Evolutionary conservation across 1,140 invertebrate species (phyloP).

Genomic region (Diabrotica virgifera): DNA sequence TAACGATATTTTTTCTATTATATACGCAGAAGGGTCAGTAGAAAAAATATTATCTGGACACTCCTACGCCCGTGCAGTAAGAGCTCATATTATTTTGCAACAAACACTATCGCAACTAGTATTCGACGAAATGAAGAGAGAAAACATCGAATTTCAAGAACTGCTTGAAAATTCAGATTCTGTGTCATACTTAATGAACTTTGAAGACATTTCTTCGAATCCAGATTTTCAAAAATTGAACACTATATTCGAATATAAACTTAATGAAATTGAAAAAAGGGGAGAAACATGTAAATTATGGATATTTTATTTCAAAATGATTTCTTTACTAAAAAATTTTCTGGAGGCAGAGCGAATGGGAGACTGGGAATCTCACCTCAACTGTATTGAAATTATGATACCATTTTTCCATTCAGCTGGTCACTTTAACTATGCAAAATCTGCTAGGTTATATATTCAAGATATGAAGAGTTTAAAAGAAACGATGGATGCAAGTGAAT

Average conservation of each 20-base stretch:
- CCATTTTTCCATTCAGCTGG: neutral
- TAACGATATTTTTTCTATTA: slow-evolving; percentile 25
- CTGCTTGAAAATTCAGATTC: neutral
- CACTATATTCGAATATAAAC: slow-evolving; percentile 12
- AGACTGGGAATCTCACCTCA: slow-evolving; percentile 43
- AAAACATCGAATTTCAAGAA: too few species aligned
- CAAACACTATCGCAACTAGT: slow-evolving; percentile 39
- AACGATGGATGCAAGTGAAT: slow-evolving; percentile 37
- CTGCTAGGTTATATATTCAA: neutral
- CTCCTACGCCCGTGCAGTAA: slow-evolving; percentile 42
- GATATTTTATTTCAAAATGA: slow-evolving; percentile 42
- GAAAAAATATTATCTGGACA: slow-evolving; percentile 47
- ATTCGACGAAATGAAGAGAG: neutral
- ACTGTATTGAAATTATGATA: slow-evolving; percentile 34
- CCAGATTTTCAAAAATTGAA: neutral
- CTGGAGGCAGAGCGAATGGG: slow-evolving; percentile 40
- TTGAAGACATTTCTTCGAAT: too few species aligned
- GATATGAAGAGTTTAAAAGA: neutral
- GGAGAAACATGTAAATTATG: slow-evolving; percentile 39
- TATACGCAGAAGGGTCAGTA: slow-evolving; percentile 36
- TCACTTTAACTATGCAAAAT: neutral
- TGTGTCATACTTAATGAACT: neutral
- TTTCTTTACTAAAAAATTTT: slow-evolving; percentile 36
- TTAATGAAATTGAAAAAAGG: slow-evolving; percentile 19
- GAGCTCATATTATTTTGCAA: slow-evolving; percentile 45